Percentiles rank a stretch among this genome's conserved stretches.
Evolutionary conservation across 2,888 invertebrate genomes (phyloP).

Genomic region (Drosophila prolongata): DNA sequence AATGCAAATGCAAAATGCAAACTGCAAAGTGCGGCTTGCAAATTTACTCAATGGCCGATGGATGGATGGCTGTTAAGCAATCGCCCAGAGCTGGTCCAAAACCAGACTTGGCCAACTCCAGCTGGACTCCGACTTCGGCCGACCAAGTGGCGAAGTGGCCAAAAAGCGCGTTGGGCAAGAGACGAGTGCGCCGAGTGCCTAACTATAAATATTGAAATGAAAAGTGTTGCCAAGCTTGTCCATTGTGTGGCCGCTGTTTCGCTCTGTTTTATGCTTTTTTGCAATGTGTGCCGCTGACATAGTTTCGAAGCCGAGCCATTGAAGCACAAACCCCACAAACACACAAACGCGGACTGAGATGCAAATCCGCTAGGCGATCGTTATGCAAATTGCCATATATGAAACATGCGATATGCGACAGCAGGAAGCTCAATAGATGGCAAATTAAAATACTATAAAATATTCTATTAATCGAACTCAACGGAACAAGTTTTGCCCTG

Average conservation of each 20-base stretch:
- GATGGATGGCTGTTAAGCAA: slow-evolving; percentile 53
- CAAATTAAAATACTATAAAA: slow-evolving; percentile 7
- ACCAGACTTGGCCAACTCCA: slow-evolving; percentile 35
- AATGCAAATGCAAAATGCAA: slow-evolving; percentile 15
- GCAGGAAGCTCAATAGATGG: slow-evolving; percentile 34
- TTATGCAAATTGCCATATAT: slow-evolving; percentile 37
- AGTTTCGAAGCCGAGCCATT: slow-evolving; percentile 48
- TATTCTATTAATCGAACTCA: slow-evolving; percentile 48
- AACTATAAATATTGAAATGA: slow-evolving; percentile 56
- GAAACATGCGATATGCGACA: slow-evolving; percentile 30
- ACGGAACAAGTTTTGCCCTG: slow-evolving; percentile 30
- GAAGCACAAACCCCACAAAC: slow-evolving; percentile 40
- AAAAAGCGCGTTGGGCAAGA: slow-evolving; percentile 59
- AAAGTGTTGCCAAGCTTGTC: slow-evolving; percentile 54
- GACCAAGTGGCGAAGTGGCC: slow-evolving; percentile 35
- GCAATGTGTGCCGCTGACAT: slow-evolving; percentile 64
- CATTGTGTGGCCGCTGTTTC: slow-evolving; percentile 33
- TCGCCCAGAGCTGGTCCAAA: slow-evolving; percentile 37
- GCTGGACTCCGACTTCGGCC: slow-evolving; percentile 22
- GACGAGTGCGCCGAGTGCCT: slow-evolving; percentile 36
- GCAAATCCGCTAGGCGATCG: slow-evolving; percentile 21
- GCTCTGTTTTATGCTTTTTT: slow-evolving; percentile 45
- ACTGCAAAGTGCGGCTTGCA: slow-evolving; percentile 40
- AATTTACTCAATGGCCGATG: slow-evolving; percentile 56
- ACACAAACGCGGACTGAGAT: slow-evolving; percentile 21